A percentile compares a stretch with the other conserved stretches of the same genome.
Conservation (phyloP, 2,888 invertebrate genomes). For the Empis stercorea region DNA sequence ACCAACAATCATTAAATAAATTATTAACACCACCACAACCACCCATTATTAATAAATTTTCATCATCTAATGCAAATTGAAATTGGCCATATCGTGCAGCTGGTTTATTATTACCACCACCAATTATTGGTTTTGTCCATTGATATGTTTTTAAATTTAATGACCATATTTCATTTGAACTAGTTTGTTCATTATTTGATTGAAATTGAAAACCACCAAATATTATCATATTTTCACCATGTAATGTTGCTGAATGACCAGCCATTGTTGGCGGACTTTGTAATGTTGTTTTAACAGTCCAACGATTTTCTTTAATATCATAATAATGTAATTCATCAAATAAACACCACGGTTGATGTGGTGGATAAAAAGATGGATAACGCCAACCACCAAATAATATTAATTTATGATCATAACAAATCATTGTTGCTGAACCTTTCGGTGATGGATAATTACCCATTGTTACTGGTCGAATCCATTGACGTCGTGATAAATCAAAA, state of each 20-base stretch:
- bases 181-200: constrained; percentile 38
- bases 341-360: constrained; percentile 72
- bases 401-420: constrained; percentile 70
- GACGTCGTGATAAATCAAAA: constrained; percentile 71
- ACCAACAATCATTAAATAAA: constrained; percentile 83
- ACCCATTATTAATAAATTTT: constrained; percentile 67
- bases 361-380: constrained; percentile 74
- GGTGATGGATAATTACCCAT: constrained; percentile 78
- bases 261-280: constrained; percentile 47
- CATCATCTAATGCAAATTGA: constrained; percentile 67
- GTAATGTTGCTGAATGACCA: constrained; percentile 84
- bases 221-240: constrained; percentile 68
- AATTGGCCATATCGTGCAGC: constrained; percentile 86
- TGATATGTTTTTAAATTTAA: constrained; percentile 60
- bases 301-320: constrained; percentile 65
- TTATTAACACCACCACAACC: constrained; percentile 81
- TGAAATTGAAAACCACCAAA: constrained; percentile 58
- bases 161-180: constrained; percentile 80
- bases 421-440: constrained; percentile 88
- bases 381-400: constrained; percentile 94
- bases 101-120: constrained; percentile 47
- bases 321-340: constrained; percentile 89
- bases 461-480: constrained; percentile 74
- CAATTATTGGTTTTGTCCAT: constrained; percentile 66
- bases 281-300: constrained; percentile 39